These are phyloP conservation scores for Nylanderia fulva DNA, from an alignment of 1,140 invertebrate genomes.

Conservation along the genomic window DNA sequence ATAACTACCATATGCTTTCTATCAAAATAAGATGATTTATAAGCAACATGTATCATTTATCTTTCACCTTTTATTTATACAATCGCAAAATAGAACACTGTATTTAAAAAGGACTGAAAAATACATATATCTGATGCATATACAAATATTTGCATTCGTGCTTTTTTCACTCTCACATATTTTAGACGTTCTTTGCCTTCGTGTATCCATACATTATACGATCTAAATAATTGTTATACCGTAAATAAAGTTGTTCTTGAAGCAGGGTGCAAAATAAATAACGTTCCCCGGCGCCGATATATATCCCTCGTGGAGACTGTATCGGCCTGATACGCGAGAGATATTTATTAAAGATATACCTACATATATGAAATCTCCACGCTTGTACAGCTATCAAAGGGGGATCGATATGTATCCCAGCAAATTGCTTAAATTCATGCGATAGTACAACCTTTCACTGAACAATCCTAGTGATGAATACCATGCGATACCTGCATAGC, in stretches of 20 bases:
- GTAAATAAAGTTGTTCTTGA: neutral
- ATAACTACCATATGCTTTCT: neutral
- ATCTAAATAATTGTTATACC: neutral
- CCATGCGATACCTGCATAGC: slow-evolving; percentile 55
- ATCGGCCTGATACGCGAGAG: slow-evolving; percentile 22
- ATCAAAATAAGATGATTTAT: slow-evolving; percentile 38
- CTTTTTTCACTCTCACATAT: slow-evolving; percentile 5
- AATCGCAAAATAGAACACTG: neutral
- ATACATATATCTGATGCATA: neutral
- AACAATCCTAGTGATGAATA: slow-evolving; percentile 62
- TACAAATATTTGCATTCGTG: neutral
- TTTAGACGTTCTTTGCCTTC: neutral
- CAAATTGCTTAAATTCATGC: slow-evolving; percentile 66
- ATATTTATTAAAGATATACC: slow-evolving; percentile 56
- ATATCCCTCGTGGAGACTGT: neutral
- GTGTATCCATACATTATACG: neutral
- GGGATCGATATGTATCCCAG: slow-evolving; percentile 38
- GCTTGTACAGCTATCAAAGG: slow-evolving; percentile 16
- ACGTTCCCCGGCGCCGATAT: neutral
- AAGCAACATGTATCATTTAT: slow-evolving; percentile 10
- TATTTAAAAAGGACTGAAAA: neutral
- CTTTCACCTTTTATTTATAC: slow-evolving; percentile 1
- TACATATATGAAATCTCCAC: slow-evolving; percentile 54
- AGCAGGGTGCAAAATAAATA: neutral
- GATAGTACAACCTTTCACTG: slow-evolving; percentile 60